Conservation (phyloP, 1,140 invertebrate genomes). For the Leptoteleia sp. region DNA sequence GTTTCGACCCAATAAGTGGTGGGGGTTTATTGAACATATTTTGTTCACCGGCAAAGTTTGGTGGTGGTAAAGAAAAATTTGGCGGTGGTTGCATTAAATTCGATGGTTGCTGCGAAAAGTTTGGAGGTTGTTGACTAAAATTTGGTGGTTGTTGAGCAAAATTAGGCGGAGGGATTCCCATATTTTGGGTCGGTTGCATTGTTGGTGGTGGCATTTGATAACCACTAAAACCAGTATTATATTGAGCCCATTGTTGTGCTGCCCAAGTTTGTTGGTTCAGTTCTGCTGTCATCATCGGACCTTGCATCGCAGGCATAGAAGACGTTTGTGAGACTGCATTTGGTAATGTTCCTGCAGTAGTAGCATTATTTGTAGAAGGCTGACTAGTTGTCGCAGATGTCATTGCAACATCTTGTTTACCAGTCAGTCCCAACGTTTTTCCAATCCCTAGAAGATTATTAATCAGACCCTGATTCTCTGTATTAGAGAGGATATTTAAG, state of each 20-base stretch:
- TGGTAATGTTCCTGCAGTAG: constrained; percentile 37
- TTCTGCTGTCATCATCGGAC: constrained; percentile 68
- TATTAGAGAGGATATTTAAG: constrained; percentile 77
- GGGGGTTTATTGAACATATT: constrained; percentile 48
- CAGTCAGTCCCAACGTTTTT: constrained; percentile 77
- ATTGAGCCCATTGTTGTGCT: constrained; percentile 76
- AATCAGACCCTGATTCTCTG: constrained; percentile 78
- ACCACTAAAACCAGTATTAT: constrained; percentile 69
- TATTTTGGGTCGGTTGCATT: constrained; percentile 33
- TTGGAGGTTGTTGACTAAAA: constrained; percentile 57
- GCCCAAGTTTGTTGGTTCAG: constrained; percentile 73
- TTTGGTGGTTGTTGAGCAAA: constrained; percentile 39
- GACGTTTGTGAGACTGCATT: constrained; percentile 14
- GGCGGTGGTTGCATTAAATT: constrained; percentile 68
- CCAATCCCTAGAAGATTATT: constrained; percentile 80
- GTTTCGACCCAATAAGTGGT: constrained; percentile 14
- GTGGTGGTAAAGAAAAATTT: constrained; percentile 52
- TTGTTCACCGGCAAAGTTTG: constrained; percentile 12
- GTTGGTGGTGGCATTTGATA: constrained; percentile 63
- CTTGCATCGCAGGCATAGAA: constrained; percentile 53
- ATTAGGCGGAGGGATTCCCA: constrained; percentile 68
- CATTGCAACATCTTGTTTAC: constrained; percentile 69
- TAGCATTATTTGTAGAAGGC: neutral
- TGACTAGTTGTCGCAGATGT: constrained; percentile 21
- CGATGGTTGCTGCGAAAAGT: constrained; percentile 55